phyloP scores from a whole-genome alignment of 2,888 invertebrate genomes.

The Melanostoma scalare region DNA sequence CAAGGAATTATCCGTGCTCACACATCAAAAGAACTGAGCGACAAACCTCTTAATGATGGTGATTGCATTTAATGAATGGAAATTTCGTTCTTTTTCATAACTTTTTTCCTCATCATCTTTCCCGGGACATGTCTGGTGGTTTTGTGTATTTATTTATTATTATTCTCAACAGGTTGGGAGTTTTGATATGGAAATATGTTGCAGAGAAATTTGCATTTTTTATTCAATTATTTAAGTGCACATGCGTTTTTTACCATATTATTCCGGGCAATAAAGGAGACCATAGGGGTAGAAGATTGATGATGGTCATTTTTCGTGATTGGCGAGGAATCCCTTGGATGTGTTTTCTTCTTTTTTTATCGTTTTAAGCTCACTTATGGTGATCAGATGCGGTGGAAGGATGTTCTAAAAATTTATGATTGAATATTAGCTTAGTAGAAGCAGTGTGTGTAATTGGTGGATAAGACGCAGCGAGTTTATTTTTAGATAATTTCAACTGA shows the following conservation, averaged over 20 bases:
- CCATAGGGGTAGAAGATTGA: constrained; percentile 30
- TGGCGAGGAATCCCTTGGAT: constrained; percentile 21
- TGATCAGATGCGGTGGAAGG: neutral
- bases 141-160: neutral
- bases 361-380: neutral
- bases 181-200: neutral
- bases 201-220: constrained; percentile 60
- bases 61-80: constrained; percentile 62
- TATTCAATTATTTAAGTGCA: constrained; percentile 54
- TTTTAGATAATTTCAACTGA: neutral
- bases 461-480: neutral
- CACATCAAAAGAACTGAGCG: constrained; percentile 51
- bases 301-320: constrained; percentile 62
- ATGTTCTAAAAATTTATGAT: constrained; percentile 12
- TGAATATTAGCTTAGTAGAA: constrained; percentile 23
- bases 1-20: constrained; percentile 7
- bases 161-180: constrained; percentile 7
- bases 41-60: constrained; percentile 65
- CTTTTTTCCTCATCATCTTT: neutral
- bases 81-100: constrained; percentile 10
- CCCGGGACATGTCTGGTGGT: neutral
- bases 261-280: constrained; percentile 3
- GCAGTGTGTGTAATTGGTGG: constrained; percentile 6
- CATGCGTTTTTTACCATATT: constrained; percentile 6
- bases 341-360: constrained; percentile 3